Conservation (phyloP, 1,140 invertebrate genomes). For the Rhyzopertha dominica region DNA sequence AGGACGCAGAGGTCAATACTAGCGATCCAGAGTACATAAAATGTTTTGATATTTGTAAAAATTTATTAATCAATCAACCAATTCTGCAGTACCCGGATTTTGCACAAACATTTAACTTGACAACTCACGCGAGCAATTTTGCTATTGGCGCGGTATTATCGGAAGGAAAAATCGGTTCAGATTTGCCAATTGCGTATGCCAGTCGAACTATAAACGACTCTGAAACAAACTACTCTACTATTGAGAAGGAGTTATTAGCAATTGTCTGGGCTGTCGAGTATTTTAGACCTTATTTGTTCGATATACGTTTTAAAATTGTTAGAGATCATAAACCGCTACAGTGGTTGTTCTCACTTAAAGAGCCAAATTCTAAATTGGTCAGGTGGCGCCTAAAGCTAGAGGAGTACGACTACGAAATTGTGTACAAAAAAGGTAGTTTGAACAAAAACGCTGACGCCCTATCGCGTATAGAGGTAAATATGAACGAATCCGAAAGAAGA, state of each 20-base stretch:
- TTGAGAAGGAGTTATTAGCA: constrained; percentile 12
- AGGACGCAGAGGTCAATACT: constrained; percentile 15
- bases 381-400: constrained; percentile 11
- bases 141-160: constrained; percentile 28
- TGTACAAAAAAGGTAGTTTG: constrained; percentile 28
- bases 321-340: constrained; percentile 6
- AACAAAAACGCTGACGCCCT: constrained; percentile 37
- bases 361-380: constrained; percentile 8
- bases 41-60: constrained; percentile 19
- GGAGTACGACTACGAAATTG: constrained; percentile 15
- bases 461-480: constrained; percentile 19
- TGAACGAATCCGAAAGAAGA: not conserved
- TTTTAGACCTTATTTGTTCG: constrained; percentile 9
- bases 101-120: constrained; percentile 33
- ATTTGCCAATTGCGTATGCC: constrained; percentile 9
- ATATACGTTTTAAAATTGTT: constrained; percentile 5
- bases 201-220: constrained; percentile 6
- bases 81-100: constrained; percentile 35
- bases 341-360: constrained; percentile 9
- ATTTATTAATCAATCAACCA: constrained; percentile 19
- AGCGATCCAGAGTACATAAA: constrained; percentile 11
- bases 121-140: constrained; percentile 31
- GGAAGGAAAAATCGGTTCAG: constrained; percentile 28
- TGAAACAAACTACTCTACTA: constrained; percentile 9
- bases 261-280: constrained; percentile 11